Base-by-base conservation (phyloP, 2,888 invertebrate species). In the Caenorhabditis sp. region DNA sequence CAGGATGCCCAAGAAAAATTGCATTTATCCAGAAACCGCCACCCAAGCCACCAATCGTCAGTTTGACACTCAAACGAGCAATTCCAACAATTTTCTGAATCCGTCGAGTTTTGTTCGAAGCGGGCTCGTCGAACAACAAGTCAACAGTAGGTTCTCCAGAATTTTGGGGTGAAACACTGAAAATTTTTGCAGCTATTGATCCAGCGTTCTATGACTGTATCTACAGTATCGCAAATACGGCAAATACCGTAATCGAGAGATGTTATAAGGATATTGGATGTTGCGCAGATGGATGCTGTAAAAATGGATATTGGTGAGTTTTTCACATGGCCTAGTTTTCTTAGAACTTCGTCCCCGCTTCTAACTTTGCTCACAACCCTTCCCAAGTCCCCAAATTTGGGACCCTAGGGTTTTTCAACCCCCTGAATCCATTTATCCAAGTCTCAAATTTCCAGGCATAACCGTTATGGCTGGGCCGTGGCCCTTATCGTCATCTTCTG, bases 191-290 rank as follows among this genome's bases (percentile, higher is more conserved):
- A 82, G 82, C 80, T 17, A 78, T 79, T 59, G 82, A 82, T 59
- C 82, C 82, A 0, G 73, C 76, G 53, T 82, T 77, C 74, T 82
- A 82, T 63, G 82, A 82, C 62, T 82, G 82, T 61, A 73, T 81
- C 56, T 82, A 82, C 69, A 69, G 76, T 56, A 70, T 82, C 27
- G 80, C 79, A 10, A 81, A 81, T 64, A 76, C 67, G 21, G 79
- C 74, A 27, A 66, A 67, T 23, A 78, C 79, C 23, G 74, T 81
- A 58, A 79, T 78, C 60, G 80, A 82, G 54, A 62, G 76, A 26
- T 82, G 82, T 64, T 81, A 82, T 74, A 82, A 82, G 65, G 80
- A 80, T 64, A 80, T 82, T 43, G 82, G 82, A 59, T 82, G 82
- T 69, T 82, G 82, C 59, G 56, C 61, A 12, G 70, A 73, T 59